Conservation (phyloP, 2,888 invertebrate genomes). For the Stramonita haemastoma region DNA sequence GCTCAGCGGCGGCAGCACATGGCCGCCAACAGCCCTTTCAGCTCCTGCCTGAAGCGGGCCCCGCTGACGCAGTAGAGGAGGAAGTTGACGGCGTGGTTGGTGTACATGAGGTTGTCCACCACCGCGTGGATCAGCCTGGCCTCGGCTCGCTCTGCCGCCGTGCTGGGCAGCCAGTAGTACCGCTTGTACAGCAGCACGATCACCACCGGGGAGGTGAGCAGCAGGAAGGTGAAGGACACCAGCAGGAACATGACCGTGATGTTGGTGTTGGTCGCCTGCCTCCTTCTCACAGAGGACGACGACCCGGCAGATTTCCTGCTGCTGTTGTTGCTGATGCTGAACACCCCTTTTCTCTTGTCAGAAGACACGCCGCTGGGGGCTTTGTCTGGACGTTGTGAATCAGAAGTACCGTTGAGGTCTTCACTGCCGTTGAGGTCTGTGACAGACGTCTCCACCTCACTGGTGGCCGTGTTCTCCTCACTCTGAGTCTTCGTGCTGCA, state of each 20-base stretch:
- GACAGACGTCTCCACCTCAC: conserved; percentile 7
- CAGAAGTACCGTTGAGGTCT: not conserved
- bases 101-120: conserved; percentile 52
- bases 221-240: conserved; percentile 49
- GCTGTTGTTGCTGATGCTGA: not conserved
- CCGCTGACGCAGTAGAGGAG: conserved; percentile 49
- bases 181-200: conserved; percentile 44
- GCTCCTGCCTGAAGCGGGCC: conserved; percentile 43
- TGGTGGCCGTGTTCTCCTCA: not conserved
- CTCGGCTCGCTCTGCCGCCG: conserved; percentile 28
- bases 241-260: conserved; percentile 48
- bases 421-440: not conserved
- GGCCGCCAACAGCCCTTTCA: conserved; percentile 27
- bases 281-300: not conserved
- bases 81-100: conserved; percentile 51
- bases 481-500: not conserved
- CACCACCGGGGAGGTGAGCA: conserved; percentile 47
- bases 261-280: conserved; percentile 23
- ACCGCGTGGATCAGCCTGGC: conserved; percentile 45
- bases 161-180: conserved; percentile 41
- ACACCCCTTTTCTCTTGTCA: not conserved
- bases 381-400: not conserved
- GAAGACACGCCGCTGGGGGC: not conserved
- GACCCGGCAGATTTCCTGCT: not conserved
- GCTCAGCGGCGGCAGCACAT: not conserved